A percentile compares a stretch with the other conserved stretches of the same genome.
These are phyloP conservation scores for Catalaphyllia jardinei DNA, from an alignment of 64 coral and sea anemone genomes.

Conservation along the genomic window DNA sequence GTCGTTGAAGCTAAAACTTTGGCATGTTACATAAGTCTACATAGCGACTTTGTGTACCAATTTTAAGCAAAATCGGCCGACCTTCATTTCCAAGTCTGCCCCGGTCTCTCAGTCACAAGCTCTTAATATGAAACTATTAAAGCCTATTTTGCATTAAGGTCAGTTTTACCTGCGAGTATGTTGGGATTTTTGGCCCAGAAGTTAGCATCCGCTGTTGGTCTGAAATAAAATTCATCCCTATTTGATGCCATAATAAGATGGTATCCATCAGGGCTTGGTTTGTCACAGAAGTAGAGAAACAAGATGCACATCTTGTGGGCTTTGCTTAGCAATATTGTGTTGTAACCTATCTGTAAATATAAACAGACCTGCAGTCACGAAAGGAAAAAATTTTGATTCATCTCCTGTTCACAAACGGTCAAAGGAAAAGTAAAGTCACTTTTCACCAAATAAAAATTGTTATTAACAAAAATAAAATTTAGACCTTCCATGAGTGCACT, in stretches of 20 bases:
- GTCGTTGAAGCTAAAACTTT: too few species aligned
- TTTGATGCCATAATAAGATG: constrained; percentile 75
- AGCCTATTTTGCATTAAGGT: background rate
- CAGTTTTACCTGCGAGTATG: constrained; percentile 68
- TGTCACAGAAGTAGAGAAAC: constrained; percentile 66
- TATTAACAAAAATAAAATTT: too few species aligned
- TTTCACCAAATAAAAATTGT: too few species aligned
- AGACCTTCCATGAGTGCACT: too few species aligned
- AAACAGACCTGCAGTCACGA: background rate
- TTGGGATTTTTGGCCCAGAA: constrained; percentile 63
- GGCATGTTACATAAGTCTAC: too few species aligned
- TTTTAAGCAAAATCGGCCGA: too few species aligned
- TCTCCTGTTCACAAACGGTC: background rate
- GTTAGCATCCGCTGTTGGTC: constrained; percentile 61
- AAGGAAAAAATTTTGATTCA: background rate
- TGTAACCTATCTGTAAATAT: background rate
- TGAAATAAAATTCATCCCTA: constrained; percentile 75
- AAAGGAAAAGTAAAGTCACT: too few species aligned
- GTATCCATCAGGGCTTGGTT: constrained; percentile 66
- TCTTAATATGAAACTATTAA: too few species aligned
- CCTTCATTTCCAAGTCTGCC: too few species aligned
- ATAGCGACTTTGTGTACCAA: too few species aligned
- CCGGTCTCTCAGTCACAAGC: too few species aligned
- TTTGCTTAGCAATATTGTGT: background rate
- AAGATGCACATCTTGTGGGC: constrained; percentile 63